Base-by-base conservation (phyloP, 2,797 vertebrate species). In the Loriculus beryllinus region DNA sequence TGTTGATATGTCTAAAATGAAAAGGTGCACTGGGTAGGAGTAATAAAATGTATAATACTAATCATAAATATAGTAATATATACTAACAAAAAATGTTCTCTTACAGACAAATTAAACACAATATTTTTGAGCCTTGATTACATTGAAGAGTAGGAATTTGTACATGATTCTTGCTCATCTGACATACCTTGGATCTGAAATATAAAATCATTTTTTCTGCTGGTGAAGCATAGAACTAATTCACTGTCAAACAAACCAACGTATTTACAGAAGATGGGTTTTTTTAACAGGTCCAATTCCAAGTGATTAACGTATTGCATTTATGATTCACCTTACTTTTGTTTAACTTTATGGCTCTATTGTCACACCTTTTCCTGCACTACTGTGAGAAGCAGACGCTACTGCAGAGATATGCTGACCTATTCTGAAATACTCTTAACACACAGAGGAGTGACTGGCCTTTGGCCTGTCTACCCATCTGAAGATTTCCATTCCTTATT, bases 21-120 rank as follows among this genome's bases (percentile, higher is more conserved):
- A 98, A 97, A 97, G 74, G 95, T 94, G 77, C 89, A 92, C 83
- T 95, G 95, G 95, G 79, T 70, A 96, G 74, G 72, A 96, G 82
- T 88, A 96, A 96, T 96, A 97, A 97, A 97, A 97, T 93, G 48
- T 72, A 67, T 88, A 94, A 94, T 35, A 8, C 57, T 95, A 70
- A 95, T 97, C 97, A 96, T 92, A 96, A 97, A 95, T 83, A 84
- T 33, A 82, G 15, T 57, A 35, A 35, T 25, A 17, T 23, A 33
- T 22, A 35, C 33, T 35, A 77, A 39, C n/a, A 93, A 92, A 95
- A 94, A 84, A n/a, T 4, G 77, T 80, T 94, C 71, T 92, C 40
- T 63, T 77, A 82, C 63, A 62, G 64, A 94, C 65, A 92, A 87
- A 91, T 90, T 75, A 88, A 89, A 87, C 69, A 72, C 69, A 68